Base-by-base conservation (phyloP, 1,140 invertebrate species). In the Drosophila kikkawai region DNA sequence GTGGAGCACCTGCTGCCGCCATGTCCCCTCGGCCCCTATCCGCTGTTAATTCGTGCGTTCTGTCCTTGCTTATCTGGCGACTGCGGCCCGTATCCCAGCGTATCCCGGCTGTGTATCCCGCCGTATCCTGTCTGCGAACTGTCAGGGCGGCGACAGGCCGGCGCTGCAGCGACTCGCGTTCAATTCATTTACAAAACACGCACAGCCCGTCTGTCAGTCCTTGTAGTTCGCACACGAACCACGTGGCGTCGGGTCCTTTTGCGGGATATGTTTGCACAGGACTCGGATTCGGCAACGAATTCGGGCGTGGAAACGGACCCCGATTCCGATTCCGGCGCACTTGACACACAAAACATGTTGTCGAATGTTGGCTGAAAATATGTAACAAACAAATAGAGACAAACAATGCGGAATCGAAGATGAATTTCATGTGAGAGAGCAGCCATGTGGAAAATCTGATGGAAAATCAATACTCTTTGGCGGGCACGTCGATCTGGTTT, bases 1-100 rank as follows among this genome's bases (percentile, higher is more conserved):
- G 61, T 73, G 39, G 74, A 71, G 78, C 85, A 90, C 84, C 84
- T 88, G 84, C 84, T 79, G 75, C 50, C 68, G 34, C 47, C 17
- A 66, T 53, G 58, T 67, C 56, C 50, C 80, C 61, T 47, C 50
- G 61, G 53, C 74, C 80, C 76, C 63, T 42, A 64, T 66, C 73
- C 57, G 64, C 71, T 87, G 84, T 78, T 87, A 87, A 87, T 87
- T 84, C 84, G 84, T 84, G 84, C 84, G 84, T 88, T 88, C 63
- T 70, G 64, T 70, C 65, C 85, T 60, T 67, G 48, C 80, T 65
- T 63, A 77, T 75, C 68, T 69, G 61, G 50, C 41, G 41, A 48
- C 42, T 50, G n/a, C 11, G 51, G 41, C 59, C 42, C 47, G 44
- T 53, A 58, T 55, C 41, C 42, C 32, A 15, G n/a, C 34, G 32